Percentiles rank a stretch among this genome's conserved stretches.
Conservation (phyloP, 2,113 vertebrate genomes). For the Trematomus loennbergii region DNA sequence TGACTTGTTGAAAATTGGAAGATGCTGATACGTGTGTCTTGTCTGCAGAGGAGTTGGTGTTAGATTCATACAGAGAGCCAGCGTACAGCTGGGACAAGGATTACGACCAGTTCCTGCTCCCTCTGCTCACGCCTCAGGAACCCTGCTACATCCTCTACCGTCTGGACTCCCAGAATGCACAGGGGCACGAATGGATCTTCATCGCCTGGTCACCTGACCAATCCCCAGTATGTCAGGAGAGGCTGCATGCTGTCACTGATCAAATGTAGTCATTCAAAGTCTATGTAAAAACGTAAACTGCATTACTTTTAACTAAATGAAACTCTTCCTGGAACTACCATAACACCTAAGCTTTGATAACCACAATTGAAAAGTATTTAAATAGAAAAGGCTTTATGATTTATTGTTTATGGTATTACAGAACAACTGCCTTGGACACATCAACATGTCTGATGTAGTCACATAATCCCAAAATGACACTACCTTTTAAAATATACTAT, state of each 20-base stretch:
- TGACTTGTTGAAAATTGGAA: neutral
- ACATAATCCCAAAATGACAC: neutral
- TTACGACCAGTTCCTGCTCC: constrained; percentile 91
- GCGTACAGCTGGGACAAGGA: constrained; percentile 92
- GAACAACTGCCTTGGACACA: neutral
- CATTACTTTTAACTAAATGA: neutral
- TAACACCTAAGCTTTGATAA: neutral
- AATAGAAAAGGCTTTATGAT: neutral
- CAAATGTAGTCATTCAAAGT: neutral
- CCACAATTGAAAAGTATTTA: neutral
- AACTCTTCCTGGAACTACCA: neutral
- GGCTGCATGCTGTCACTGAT: neutral
- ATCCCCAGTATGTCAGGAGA: constrained; percentile 89
- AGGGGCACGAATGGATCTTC: constrained; percentile 97
- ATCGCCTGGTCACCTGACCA: constrained; percentile 99
- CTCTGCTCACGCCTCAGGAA: constrained; percentile 89
- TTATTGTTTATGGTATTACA: neutral
- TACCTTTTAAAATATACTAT: neutral
- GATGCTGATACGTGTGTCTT: constrained; percentile 26
- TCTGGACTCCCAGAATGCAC: constrained; percentile 94
- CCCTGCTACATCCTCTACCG: constrained; percentile 97
- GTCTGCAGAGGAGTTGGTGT: constrained; percentile 93
- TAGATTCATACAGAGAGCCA: constrained; percentile 90
- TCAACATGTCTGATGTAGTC: neutral
- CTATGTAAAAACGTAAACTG: neutral